Percentiles rank a stretch among this genome's conserved stretches.
These are phyloP conservation scores for Tenualosa ilisha DNA, from an alignment of 2,797 vertebrate genomes.

Conservation along the genomic window DNA sequence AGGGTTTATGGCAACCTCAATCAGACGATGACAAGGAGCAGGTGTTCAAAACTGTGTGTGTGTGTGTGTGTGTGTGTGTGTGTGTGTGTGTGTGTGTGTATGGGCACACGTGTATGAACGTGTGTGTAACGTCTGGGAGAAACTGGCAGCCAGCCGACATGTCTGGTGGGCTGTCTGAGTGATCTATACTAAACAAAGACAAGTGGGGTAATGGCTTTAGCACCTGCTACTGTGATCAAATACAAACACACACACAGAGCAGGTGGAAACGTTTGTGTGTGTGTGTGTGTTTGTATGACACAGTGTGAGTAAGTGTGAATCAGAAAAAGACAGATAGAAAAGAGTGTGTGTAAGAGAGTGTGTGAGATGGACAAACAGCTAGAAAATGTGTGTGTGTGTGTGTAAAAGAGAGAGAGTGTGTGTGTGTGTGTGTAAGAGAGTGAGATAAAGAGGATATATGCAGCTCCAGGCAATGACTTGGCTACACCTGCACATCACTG, in stretches of 20 bases:
- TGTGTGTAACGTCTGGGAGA: background rate
- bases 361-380: no score
- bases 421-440: background rate
- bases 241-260: background rate
- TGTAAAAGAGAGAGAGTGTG: background rate
- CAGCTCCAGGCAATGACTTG: background rate
- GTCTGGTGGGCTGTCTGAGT: slow-evolving; percentile 28
- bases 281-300: background rate
- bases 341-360: no score
- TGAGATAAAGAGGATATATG: background rate
- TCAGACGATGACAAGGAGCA: slow-evolving; percentile 5
- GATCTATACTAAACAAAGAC: slow-evolving; percentile 35
- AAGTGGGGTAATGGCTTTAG: slow-evolving; percentile 23
- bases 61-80: slow-evolving; percentile 10
- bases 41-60: slow-evolving; percentile 13
- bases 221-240: slow-evolving; percentile 26
- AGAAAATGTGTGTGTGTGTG: background rate
- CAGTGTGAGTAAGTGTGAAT: no score
- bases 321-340: no score
- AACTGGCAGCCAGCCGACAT: background rate
- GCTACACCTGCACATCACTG: background rate
- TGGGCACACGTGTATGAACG: background rate
- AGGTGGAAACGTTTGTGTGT: background rate
- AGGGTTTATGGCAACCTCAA: background rate
- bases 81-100: slow-evolving; percentile 6